phyloP scores from a whole-genome alignment of 2,797 vertebrate genomes.

The Siniperca obscura region DNA sequence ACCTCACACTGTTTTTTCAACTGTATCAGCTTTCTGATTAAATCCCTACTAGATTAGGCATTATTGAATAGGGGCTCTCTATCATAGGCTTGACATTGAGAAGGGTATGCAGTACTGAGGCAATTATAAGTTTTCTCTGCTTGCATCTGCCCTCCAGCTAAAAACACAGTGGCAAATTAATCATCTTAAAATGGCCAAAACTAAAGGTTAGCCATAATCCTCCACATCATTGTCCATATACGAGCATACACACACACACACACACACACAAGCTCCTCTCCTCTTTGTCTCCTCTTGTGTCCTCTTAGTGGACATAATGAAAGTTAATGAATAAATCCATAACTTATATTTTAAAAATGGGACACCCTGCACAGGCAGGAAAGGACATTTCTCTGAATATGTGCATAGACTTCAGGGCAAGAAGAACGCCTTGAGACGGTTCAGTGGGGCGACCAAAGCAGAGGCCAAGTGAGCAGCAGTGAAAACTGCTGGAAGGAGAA shows the following conservation, averaged over 20 bases:
- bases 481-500: conserved; percentile 31
- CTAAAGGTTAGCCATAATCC: conserved; percentile 79
- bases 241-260: conserved; percentile 32
- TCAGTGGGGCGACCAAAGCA: conserved; percentile 23
- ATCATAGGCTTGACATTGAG: conserved; percentile 78
- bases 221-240: conserved; percentile 71
- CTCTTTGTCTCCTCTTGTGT: conserved; percentile 68
- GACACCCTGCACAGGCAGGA: conserved; percentile 55
- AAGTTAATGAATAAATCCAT: conserved; percentile 82
- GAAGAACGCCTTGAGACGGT: conserved; percentile 33
- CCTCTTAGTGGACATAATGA: conserved; percentile 75
- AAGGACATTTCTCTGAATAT: conserved; percentile 69
- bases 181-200: conserved; percentile 81
- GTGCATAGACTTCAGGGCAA: conserved; percentile 53
- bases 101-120: conserved; percentile 70
- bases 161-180: conserved; percentile 81
- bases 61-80: conserved; percentile 62
- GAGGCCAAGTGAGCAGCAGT: conserved; percentile 26
- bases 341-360: conserved; percentile 73
- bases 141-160: conserved; percentile 77
- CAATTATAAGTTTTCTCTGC: conserved; percentile 80
- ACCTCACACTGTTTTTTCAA: conserved; percentile 38
- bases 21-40: conserved; percentile 63
- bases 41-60: conserved; percentile 59
- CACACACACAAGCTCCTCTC: conserved; percentile 40